These are phyloP conservation scores for Bryconaethiops microstoma DNA, from an alignment of 2,797 vertebrate species.

Conservation along the genomic window DNA sequence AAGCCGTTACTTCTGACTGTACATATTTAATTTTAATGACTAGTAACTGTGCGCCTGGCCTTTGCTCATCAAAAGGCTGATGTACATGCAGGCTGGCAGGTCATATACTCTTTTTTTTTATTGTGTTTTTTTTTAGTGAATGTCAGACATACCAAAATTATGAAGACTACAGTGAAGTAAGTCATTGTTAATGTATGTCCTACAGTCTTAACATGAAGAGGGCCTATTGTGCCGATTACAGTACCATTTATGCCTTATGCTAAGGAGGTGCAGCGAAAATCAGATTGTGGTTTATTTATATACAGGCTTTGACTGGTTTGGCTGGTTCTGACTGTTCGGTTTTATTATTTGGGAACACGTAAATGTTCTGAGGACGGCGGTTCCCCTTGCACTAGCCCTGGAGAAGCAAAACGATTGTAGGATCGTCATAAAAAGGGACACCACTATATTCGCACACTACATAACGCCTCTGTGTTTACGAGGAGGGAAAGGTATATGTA, in stretches of 20 bases:
- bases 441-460: slow-evolving; percentile 64
- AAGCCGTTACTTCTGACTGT: slow-evolving; percentile 23
- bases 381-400: slow-evolving; percentile 35
- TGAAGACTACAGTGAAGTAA: neutral
- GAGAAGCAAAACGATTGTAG: slow-evolving; percentile 46
- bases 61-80: slow-evolving; percentile 1
- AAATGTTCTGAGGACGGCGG: neutral
- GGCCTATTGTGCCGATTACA: neutral
- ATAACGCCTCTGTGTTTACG: slow-evolving; percentile 58
- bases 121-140: slow-evolving; percentile 19
- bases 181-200: neutral
- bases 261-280: neutral
- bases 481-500: slow-evolving; percentile 51
- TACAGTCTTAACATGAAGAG: neutral
- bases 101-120: neutral
- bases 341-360: neutral
- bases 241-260: neutral
- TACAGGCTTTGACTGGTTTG: neutral
- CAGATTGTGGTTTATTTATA: neutral
- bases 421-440: slow-evolving; percentile 55
- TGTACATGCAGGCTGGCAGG: neutral
- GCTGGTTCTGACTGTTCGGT: neutral
- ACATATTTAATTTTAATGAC: slow-evolving; percentile 9
- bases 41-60: neutral
- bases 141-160: neutral